A percentile compares a stretch with the other conserved stretches of the same genome.
Conservation (phyloP, 2,113 vertebrate genomes). For the Serilophus lunatus region DNA sequence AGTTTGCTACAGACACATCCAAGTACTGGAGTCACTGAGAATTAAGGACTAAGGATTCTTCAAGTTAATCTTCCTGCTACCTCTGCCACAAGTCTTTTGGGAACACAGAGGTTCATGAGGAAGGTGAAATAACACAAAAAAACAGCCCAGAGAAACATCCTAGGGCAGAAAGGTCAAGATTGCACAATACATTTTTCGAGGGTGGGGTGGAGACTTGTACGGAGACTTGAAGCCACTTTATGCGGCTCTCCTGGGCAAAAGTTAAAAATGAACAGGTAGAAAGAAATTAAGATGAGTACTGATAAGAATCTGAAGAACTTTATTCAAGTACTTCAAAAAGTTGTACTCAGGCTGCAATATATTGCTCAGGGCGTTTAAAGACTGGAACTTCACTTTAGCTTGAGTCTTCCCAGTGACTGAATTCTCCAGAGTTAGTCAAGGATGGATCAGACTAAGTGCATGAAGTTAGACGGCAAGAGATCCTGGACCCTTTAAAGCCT, state of each 20-base stretch:
- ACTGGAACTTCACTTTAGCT: not conserved
- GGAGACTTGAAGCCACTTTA: not conserved
- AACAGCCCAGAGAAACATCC: not conserved
- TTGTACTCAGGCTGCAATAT: not conserved
- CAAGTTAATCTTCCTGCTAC: not conserved
- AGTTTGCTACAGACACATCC: not conserved
- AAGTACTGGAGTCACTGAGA: not conserved
- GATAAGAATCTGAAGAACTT: not conserved
- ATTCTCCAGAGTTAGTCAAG: not conserved
- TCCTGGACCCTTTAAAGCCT: not conserved
- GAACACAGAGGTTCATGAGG: not conserved
- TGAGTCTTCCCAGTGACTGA: not conserved
- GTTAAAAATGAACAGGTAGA: not conserved
- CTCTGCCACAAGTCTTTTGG: not conserved
- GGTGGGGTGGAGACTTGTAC: too few species aligned
- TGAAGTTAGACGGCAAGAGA: not conserved
- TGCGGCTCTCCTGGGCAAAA: not conserved
- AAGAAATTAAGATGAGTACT: not conserved
- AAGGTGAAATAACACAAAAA: not conserved
- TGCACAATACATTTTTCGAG: fast-evolving
- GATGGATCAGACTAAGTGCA: not conserved
- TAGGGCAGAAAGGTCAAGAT: not conserved
- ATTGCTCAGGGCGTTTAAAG: not conserved
- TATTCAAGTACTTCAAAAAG: not conserved
- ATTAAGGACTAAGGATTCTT: not conserved